Conservation (phyloP, 1,140 invertebrate genomes). For the Bombyx mandarina region DNA sequence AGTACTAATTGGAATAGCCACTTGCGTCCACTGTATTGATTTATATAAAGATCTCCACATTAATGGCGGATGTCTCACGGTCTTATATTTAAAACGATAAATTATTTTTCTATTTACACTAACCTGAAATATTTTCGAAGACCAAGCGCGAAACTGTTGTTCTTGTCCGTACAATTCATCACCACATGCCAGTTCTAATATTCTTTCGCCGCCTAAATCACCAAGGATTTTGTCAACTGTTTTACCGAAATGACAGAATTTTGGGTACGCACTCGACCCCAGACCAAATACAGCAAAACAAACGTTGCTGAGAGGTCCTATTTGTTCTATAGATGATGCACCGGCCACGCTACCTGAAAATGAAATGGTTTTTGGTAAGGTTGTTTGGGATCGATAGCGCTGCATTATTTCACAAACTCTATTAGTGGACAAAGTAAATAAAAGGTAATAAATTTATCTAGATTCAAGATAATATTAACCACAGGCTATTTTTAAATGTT, state of each 20-base stretch:
- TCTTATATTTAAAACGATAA: no score
- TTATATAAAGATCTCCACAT: no score
- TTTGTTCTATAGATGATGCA: conserved; percentile 83
- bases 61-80: no score
- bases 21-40: no score
- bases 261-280: conserved; percentile 96
- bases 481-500: no score
- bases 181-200: conserved; percentile 85
- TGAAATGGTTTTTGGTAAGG: neutral
- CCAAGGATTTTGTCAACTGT: conserved; percentile 92
- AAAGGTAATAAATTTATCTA: no score
- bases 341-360: conserved; percentile 67
- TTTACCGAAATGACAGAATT: conserved; percentile 95
- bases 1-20: no score
- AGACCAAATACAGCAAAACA: conserved; percentile 95
- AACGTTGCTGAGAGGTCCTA: conserved; percentile 90
- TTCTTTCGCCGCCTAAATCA: conserved; percentile 89
- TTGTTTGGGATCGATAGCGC: neutral
- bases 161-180: conserved; percentile 97
- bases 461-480: no score
- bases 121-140: conserved; percentile 90
- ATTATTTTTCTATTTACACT: conserved; percentile 21
- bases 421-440: no score
- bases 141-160: conserved; percentile 93
- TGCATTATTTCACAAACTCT: neutral